phyloP scores from a whole-genome alignment of 2,113 vertebrate species.

The Hippolais icterina region DNA sequence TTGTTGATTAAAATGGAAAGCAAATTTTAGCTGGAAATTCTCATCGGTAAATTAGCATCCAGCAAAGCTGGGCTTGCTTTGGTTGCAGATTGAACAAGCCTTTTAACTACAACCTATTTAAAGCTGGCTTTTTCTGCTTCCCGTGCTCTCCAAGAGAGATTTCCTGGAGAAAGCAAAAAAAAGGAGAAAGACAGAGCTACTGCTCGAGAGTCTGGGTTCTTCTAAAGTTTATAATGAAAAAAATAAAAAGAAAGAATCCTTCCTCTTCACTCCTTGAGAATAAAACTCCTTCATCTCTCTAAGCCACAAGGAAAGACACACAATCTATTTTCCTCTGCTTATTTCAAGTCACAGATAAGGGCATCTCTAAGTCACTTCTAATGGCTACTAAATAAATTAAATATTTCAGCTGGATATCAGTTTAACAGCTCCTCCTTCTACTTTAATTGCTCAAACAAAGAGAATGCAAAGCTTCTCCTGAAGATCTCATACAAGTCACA shows the following conservation, averaged over 20 bases:
- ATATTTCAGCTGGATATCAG: neutral
- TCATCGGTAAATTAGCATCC: neutral
- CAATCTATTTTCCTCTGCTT: neutral
- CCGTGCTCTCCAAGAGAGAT: neutral
- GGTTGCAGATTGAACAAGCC: neutral
- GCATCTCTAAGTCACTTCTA: neutral
- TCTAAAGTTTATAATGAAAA: neutral
- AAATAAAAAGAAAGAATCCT: neutral
- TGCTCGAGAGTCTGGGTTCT: neutral
- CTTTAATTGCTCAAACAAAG: neutral
- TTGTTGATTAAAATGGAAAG: neutral
- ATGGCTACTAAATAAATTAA: neutral
- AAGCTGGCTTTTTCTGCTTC: neutral
- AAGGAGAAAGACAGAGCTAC: neutral
- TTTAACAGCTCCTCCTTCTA: neutral
- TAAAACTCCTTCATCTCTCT: neutral
- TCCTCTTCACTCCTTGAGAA: neutral
- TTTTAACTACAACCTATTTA: neutral
- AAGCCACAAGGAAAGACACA: neutral
- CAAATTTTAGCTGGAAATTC: neutral
- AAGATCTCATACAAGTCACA: neutral
- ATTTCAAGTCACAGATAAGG: neutral
- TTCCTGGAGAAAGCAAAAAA: neutral
- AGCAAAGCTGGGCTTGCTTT: neutral
- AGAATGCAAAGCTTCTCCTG: neutral